These are phyloP conservation scores for Helarctos malayanus DNA, from an alignment of 2,797 vertebrate genomes.

Conservation along the genomic window DNA sequence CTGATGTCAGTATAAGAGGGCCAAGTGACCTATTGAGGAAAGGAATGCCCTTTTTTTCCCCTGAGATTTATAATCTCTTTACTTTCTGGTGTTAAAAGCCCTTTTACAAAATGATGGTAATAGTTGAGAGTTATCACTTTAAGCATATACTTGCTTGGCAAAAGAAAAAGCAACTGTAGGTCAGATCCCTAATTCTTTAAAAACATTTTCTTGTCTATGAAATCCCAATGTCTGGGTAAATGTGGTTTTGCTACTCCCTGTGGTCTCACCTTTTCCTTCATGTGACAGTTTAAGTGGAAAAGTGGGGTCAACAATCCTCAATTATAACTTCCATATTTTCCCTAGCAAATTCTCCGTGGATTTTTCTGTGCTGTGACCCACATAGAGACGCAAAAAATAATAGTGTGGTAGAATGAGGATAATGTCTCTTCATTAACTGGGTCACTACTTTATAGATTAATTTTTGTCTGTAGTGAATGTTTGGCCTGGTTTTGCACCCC, in stretches of 20 bases:
- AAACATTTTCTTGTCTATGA: constrained; percentile 44
- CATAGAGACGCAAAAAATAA: constrained; percentile 78
- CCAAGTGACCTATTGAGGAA: background rate
- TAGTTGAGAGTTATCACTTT: background rate
- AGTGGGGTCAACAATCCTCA: constrained; percentile 44
- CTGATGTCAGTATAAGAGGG: background rate
- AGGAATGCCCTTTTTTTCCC: background rate
- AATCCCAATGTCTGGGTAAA: constrained; percentile 38
- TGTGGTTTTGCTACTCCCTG: background rate
- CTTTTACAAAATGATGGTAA: constrained; percentile 53
- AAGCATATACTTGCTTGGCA: background rate
- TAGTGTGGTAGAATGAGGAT: constrained; percentile 69
- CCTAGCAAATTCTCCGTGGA: constrained; percentile 77
- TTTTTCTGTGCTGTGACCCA: constrained; percentile 70
- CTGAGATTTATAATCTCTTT: background rate
- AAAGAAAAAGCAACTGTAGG: constrained; percentile 53
- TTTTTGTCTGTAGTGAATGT: constrained; percentile 68
- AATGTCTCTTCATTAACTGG: constrained; percentile 77
- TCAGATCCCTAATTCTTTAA: constrained; percentile 24
- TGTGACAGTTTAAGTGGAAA: constrained; percentile 46
- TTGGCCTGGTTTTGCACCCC: constrained; percentile 69
- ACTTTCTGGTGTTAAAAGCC: constrained; percentile 24
- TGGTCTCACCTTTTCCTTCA: constrained; percentile 51
- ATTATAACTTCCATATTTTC: constrained; percentile 66
- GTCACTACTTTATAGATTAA: constrained; percentile 72